A percentile compares a stretch with the other conserved stretches of the same genome.
These are phyloP conservation scores for Platerodrilus igneus DNA, from an alignment of 2,888 invertebrate genomes.

Conservation along the genomic window DNA sequence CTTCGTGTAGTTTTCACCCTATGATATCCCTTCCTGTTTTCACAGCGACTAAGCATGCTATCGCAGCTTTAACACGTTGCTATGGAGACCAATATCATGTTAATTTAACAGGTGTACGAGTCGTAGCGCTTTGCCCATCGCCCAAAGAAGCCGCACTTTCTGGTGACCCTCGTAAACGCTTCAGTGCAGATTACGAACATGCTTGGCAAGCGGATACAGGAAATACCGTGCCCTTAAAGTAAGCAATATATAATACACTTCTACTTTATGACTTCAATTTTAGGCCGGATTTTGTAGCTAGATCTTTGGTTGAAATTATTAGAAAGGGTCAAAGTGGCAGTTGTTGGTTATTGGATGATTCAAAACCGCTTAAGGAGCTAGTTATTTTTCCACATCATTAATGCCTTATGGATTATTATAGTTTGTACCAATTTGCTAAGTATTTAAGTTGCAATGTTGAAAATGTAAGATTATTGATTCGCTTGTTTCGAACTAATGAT, in stretches of 20 bases:
- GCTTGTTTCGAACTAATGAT: too few relatives aligned
- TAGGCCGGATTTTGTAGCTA: slow-evolving; percentile 67
- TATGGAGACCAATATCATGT: slow-evolving; percentile 74
- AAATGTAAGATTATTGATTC: too few relatives aligned
- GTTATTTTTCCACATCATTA: slow-evolving; percentile 34
- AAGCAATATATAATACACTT: slow-evolving; percentile 31
- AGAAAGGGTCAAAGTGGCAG: slow-evolving; percentile 66
- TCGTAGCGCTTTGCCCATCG: slow-evolving; percentile 66
- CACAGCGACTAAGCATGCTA: slow-evolving; percentile 72
- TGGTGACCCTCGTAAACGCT: slow-evolving; percentile 64
- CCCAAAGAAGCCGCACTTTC: slow-evolving; percentile 64
- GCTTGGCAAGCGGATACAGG: slow-evolving; percentile 69
- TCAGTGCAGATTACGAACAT: slow-evolving; percentile 67
- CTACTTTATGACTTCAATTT: slow-evolving; percentile 34
- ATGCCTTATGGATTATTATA: too few relatives aligned
- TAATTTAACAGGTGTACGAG: slow-evolving; percentile 65
- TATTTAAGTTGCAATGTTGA: too few relatives aligned
- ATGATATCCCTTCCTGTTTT: slow-evolving; percentile 71
- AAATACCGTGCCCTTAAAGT: slow-evolving; percentile 61
- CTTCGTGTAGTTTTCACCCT: slow-evolving; percentile 64
- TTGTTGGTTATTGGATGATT: slow-evolving; percentile 67
- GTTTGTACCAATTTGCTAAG: too few relatives aligned
- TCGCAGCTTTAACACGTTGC: slow-evolving; percentile 67
- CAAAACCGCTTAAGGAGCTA: slow-evolving; percentile 60
- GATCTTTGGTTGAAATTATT: slow-evolving; percentile 60